These are phyloP conservation scores for Aspiorhynchus laticeps DNA, from an alignment of 2,113 vertebrate genomes.

Conservation along the genomic window DNA sequence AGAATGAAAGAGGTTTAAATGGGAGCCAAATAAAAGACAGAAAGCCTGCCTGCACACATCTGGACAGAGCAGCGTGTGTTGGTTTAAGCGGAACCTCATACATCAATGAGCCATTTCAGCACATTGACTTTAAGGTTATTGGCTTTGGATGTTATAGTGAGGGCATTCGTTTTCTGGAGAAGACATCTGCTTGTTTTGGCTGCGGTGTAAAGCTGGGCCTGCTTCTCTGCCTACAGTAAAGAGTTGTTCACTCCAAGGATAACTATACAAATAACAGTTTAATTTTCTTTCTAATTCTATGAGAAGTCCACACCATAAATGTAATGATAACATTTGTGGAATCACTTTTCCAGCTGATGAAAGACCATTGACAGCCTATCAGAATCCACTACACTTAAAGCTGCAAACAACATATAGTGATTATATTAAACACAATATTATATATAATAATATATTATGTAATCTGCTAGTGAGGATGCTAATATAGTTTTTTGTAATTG, in stretches of 20 bases:
- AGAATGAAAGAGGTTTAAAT: constrained; percentile 11
- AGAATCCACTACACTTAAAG: not conserved
- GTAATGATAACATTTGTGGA: not conserved
- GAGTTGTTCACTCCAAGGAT: not conserved
- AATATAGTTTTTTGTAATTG: not conserved
- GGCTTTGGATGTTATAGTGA: constrained; percentile 31
- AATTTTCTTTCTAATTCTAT: not conserved
- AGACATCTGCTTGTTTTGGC: constrained; percentile 41
- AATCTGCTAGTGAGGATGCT: not conserved
- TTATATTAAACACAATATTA: not conserved
- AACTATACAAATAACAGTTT: not conserved
- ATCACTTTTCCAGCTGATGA: not conserved
- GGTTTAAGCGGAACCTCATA: constrained; percentile 38
- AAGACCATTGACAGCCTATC: not conserved
- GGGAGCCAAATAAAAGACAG: constrained; percentile 22
- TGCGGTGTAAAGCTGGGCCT: constrained; percentile 28
- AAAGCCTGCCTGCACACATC: constrained; percentile 20
- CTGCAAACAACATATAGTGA: not conserved
- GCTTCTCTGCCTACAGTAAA: not conserved
- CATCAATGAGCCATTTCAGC: constrained; percentile 42
- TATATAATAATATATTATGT: too few relatives aligned
- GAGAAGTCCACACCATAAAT: not conserved
- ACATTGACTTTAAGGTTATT: constrained; percentile 18
- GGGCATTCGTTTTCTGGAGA: constrained; percentile 32
- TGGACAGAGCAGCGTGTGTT: constrained; percentile 8